Evolutionary conservation across 2,797 vertebrate species (phyloP).

Genomic region (Coreius guichenoti): DNA sequence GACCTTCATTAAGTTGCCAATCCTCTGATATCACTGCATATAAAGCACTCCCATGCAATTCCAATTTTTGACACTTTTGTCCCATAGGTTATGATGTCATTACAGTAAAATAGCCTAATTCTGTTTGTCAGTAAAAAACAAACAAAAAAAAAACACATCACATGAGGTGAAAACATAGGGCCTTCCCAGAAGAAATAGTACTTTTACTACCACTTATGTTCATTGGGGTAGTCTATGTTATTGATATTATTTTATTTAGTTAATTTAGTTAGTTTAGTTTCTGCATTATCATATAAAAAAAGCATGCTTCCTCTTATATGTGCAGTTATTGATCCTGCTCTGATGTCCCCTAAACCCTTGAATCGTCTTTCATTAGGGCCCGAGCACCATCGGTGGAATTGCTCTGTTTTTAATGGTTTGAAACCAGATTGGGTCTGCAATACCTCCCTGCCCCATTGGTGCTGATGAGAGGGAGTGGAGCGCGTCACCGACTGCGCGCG

Average conservation of each 20-base stretch:
- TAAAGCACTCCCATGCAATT: not conserved
- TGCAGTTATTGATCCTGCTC: not conserved
- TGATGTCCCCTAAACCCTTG: not conserved
- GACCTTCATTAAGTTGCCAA: not conserved
- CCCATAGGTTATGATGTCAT: not conserved
- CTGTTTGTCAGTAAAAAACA: not conserved
- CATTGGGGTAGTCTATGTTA: not conserved
- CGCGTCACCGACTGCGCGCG: constrained; percentile 25
- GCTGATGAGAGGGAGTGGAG: constrained; percentile 45
- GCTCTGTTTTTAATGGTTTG: not conserved
- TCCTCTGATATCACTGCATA: not conserved
- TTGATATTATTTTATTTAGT: not conserved
- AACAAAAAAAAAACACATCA: not conserved
- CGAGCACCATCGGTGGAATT: too few species aligned
- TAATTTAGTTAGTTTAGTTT: too few species aligned
- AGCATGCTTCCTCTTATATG: not conserved
- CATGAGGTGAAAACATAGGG: not conserved
- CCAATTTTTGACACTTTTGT: not conserved
- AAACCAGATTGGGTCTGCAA: not conserved
- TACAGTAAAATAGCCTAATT: not conserved
- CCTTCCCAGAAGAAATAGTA: not conserved
- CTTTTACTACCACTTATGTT: not conserved
- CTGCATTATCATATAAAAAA: not conserved
- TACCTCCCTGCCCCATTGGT: constrained; percentile 12
- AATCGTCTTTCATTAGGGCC: not conserved